These are phyloP conservation scores for Rhabdornis inornatus DNA, from an alignment of 2,113 vertebrate species.

Conservation along the genomic window DNA sequence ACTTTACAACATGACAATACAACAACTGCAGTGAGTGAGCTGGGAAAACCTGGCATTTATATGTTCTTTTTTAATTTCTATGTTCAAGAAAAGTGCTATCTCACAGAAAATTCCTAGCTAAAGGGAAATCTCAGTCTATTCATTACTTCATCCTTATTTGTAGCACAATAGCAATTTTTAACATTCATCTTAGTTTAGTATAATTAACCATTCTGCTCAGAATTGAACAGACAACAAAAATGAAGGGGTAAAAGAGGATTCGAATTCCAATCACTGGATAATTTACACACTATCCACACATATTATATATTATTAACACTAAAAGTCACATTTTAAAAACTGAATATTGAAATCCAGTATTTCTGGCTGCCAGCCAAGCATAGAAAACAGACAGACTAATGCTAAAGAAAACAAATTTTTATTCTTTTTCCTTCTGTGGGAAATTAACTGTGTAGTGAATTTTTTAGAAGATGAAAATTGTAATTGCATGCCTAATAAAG, in stretches of 20 bases:
- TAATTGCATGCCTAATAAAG: constrained; percentile 52
- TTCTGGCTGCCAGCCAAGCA: not conserved
- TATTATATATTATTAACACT: not conserved
- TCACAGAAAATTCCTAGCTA: not conserved
- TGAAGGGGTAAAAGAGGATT: not conserved
- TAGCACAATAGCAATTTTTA: not conserved
- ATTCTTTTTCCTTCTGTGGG: constrained; percentile 33
- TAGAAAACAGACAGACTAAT: constrained; percentile 8
- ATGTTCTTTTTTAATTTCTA: not conserved
- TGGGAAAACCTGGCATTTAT: not conserved
- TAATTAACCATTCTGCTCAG: not conserved
- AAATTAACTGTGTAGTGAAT: constrained; percentile 14
- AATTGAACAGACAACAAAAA: not conserved
- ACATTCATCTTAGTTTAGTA: not conserved
- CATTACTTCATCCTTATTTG: not conserved
- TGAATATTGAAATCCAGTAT: not conserved
- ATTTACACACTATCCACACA: not conserved
- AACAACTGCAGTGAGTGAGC: not conserved
- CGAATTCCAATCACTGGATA: not conserved
- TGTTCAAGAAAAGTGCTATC: not conserved
- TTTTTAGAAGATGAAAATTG: constrained; percentile 48
- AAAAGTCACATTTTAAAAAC: not conserved
- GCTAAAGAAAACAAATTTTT: constrained; percentile 36
- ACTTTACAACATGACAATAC: not conserved
- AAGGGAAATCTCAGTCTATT: not conserved